These are phyloP conservation scores for Tragulus kanchil DNA, from an alignment of 2,113 vertebrate species.

Conservation along the genomic window DNA sequence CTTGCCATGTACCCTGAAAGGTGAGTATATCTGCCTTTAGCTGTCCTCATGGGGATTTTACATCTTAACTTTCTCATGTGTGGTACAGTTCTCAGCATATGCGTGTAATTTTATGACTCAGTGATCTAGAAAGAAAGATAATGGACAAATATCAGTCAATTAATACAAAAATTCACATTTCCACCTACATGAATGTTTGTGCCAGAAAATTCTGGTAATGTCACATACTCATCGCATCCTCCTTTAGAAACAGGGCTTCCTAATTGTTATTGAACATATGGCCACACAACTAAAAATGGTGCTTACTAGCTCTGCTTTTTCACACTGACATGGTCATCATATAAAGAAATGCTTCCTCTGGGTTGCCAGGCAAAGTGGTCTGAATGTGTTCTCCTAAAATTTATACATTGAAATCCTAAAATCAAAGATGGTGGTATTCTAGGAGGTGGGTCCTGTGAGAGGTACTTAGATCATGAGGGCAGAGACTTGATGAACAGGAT, in stretches of 20 bases:
- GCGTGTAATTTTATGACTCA: constrained; percentile 57
- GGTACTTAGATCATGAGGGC: not conserved
- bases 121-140: constrained; percentile 66
- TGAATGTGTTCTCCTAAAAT: not conserved
- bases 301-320: not conserved
- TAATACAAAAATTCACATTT: constrained; percentile 55
- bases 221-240: not conserved
- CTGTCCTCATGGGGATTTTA: not conserved
- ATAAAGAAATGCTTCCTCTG: not conserved
- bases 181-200: constrained; percentile 3
- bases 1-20: not conserved
- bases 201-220: not conserved
- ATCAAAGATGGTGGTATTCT: not conserved
- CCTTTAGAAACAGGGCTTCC: not conserved
- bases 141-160: constrained; percentile 59
- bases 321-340: not conserved
- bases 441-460: not conserved
- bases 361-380: not conserved
- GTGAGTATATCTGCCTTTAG: not conserved
- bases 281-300: not conserved
- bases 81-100: constrained; percentile 34
- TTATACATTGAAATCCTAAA: not conserved
- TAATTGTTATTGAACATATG: not conserved
- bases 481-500: not conserved
- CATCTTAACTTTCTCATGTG: not conserved